Conservation (phyloP, 2,888 invertebrate genomes). For the Metacarcinus magister region DNA sequence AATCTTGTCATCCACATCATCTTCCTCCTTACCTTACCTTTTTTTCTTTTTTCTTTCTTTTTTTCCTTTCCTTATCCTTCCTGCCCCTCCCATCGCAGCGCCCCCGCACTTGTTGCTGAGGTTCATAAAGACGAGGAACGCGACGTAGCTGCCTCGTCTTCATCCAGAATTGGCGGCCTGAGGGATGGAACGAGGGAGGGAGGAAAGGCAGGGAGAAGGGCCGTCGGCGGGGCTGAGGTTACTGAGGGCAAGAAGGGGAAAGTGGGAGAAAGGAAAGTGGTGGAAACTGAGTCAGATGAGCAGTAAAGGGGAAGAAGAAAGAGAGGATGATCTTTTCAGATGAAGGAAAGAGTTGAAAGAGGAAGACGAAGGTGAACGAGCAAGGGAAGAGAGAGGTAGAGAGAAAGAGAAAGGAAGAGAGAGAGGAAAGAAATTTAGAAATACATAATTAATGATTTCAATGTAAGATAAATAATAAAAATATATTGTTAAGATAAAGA, state of each 20-base stretch:
- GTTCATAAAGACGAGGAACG: conserved; percentile 5
- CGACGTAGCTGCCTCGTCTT: conserved; percentile 32
- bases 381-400: background rate
- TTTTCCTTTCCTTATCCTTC: background rate
- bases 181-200: conserved; percentile 21
- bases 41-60: background rate
- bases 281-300: conserved; percentile 49
- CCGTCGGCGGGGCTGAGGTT: background rate
- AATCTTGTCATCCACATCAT: background rate
- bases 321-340: background rate
- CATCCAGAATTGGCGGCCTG: conserved; percentile 30
- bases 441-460: background rate
- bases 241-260: background rate
- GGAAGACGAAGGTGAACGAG: background rate
- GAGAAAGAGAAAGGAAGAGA: background rate
- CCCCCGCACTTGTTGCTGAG: conserved; percentile 19
- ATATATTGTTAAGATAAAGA: too few relatives aligned
- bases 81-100: background rate
- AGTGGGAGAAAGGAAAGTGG: background rate
- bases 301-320: background rate
- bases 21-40: background rate
- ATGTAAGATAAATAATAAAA: too few relatives aligned
- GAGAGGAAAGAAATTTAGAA: background rate
- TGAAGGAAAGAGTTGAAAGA: background rate
- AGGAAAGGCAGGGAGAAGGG: background rate